phyloP scores from a whole-genome alignment of 2,888 invertebrate genomes.

The Linnaemya tessellans region DNA sequence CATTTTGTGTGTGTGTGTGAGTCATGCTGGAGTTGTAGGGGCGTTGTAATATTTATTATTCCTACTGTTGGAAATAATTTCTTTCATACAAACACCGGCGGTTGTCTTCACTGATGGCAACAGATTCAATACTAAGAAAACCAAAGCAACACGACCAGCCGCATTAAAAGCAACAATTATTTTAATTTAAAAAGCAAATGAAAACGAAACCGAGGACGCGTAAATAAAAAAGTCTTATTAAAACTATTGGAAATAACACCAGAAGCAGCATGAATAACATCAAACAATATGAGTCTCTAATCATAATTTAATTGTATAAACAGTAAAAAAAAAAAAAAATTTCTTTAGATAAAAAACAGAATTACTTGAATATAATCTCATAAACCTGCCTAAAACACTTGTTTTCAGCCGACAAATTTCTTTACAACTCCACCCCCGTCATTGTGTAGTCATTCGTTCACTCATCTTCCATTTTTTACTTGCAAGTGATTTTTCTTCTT shows the following conservation, averaged over 20 bases:
- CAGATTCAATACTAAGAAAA: neutral
- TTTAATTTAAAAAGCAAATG: neutral
- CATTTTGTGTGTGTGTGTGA: neutral
- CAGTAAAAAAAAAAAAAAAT: slow-evolving; percentile 35
- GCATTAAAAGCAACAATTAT: slow-evolving; percentile 1
- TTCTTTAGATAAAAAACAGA: neutral
- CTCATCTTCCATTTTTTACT: neutral
- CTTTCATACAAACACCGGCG: neutral
- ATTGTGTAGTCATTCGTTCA: neutral
- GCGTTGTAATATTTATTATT: slow-evolving; percentile 23
- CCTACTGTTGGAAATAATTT: neutral
- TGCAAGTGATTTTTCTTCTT: neutral
- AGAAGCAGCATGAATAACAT: slow-evolving; percentile 14
- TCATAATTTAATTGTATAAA: slow-evolving; percentile 48
- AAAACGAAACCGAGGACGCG: neutral
- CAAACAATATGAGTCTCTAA: slow-evolving; percentile 32
- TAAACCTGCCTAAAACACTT: neutral
- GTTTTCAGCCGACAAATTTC: neutral
- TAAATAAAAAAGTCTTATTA: neutral
- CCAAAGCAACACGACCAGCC: neutral
- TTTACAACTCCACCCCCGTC: neutral
- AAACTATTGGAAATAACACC: neutral
- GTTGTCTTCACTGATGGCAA: slow-evolving; percentile 6
- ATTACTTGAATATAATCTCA: slow-evolving; percentile 7
- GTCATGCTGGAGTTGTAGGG: slow-evolving; percentile 18